These are phyloP conservation scores for Molorchus minor DNA, from an alignment of 2,888 invertebrate genomes.

Conservation along the genomic window DNA sequence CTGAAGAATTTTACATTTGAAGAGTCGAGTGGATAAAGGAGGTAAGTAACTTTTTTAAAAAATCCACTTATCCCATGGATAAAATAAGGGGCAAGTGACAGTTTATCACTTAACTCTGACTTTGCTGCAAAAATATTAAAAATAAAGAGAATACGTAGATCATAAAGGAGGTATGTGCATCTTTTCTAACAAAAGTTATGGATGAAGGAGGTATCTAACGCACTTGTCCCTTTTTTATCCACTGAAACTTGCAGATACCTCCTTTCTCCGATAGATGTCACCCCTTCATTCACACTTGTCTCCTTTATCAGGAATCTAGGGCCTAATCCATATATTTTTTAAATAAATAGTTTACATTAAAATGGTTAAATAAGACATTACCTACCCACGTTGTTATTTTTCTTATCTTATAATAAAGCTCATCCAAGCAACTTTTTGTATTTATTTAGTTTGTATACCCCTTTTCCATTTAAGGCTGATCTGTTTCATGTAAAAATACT, in stretches of 20 bases:
- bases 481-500: no score
- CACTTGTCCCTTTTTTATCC: not conserved
- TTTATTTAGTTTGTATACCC: no score
- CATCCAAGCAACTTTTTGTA: no score
- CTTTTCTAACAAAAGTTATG: conserved; percentile 1
- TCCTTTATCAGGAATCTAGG: no score
- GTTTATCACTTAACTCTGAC: not conserved
- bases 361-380: no score
- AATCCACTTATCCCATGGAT: not conserved
- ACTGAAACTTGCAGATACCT: not conserved
- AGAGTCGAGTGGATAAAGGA: not conserved
- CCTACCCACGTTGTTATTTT: no score
- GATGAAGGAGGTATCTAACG: not conserved
- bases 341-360: no score
- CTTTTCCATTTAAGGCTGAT: no score
- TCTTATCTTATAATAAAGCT: no score
- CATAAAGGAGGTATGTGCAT: conserved; percentile 1
- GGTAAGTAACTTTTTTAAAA: not conserved
- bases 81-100: not conserved
- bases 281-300: not conserved
- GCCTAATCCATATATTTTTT: no score
- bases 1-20: no score
- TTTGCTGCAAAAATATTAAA: not conserved
- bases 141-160: not conserved
- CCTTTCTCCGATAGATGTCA: conserved; percentile 1